These are phyloP conservation scores for Rutpela maculata DNA, from an alignment of 2,888 invertebrate species.

Conservation along the genomic window DNA sequence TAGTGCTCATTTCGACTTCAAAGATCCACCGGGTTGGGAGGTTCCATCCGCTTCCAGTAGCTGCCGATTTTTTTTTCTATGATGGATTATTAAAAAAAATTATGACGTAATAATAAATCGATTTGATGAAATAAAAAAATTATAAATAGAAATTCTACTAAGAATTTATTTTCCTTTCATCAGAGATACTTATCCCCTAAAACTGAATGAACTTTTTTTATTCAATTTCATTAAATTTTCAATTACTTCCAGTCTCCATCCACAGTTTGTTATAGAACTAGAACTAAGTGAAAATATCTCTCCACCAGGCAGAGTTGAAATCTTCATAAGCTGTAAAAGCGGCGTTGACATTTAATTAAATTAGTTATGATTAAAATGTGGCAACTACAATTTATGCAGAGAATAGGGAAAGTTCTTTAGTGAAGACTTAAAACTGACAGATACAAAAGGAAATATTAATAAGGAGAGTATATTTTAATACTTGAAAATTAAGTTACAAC, in stretches of 20 bases:
- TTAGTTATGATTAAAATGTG: slow-evolving; percentile 37
- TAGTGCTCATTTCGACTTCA: too few species aligned
- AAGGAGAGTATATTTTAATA: background rate
- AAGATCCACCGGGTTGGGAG: too few species aligned
- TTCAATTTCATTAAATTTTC: slow-evolving; percentile 25
- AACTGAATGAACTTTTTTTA: background rate
- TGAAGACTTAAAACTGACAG: slow-evolving; percentile 2
- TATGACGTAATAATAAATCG: too few species aligned
- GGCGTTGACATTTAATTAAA: slow-evolving; percentile 36
- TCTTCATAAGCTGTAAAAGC: slow-evolving; percentile 33
- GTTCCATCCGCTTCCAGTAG: too few species aligned
- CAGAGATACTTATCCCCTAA: too few species aligned
- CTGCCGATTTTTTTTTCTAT: too few species aligned
- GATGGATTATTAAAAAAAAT: too few species aligned
- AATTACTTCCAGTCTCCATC: slow-evolving; percentile 23
- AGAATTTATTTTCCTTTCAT: too few species aligned
- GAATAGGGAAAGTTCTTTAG: slow-evolving; percentile 18
- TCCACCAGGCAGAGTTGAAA: slow-evolving; percentile 19
- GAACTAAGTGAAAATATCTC: slow-evolving; percentile 19
- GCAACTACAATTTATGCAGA: slow-evolving; percentile 30
- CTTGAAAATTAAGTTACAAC: background rate
- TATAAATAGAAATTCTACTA: too few species aligned
- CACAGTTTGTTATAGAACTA: slow-evolving; percentile 13
- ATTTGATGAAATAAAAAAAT: too few species aligned
- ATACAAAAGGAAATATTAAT: slow-evolving; percentile 11